These are phyloP conservation scores for Ormyrus rosae DNA, from an alignment of 2,888 invertebrate genomes.

Conservation along the genomic window DNA sequence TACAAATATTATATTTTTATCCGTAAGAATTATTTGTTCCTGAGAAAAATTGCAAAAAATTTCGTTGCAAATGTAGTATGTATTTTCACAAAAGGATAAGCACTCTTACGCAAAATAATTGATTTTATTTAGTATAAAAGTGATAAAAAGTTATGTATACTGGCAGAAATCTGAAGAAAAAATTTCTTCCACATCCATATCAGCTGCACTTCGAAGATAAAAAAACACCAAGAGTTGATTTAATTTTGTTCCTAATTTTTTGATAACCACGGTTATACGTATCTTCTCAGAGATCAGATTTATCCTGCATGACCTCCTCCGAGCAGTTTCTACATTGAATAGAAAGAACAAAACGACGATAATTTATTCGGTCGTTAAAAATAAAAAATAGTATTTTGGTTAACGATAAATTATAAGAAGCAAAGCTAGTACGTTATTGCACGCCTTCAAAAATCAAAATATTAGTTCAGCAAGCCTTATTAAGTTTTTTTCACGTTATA, in stretches of 20 bases:
- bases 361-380: constrained; percentile 25
- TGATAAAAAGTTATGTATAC: constrained; percentile 26
- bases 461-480: constrained; percentile 31
- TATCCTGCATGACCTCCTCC: constrained; percentile 69
- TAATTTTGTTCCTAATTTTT: constrained; percentile 24
- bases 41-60: constrained; percentile 21
- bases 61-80: constrained; percentile 15
- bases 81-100: constrained; percentile 2
- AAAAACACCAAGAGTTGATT: constrained; percentile 1
- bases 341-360: constrained; percentile 47
- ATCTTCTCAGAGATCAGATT: constrained; percentile 65
- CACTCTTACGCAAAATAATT: constrained; percentile 18
- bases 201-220: constrained; percentile 4
- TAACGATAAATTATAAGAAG: constrained; percentile 31
- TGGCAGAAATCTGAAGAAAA: constrained; percentile 25
- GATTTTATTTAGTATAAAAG: constrained; percentile 35
- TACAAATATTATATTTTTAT: constrained; percentile 17
- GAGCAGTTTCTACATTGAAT: constrained; percentile 69
- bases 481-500: background rate
- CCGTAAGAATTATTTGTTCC: constrained; percentile 31
- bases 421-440: constrained; percentile 38
- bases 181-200: constrained; percentile 11
- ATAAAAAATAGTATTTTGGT: constrained; percentile 4
- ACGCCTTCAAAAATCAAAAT: constrained; percentile 37
- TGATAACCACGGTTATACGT: constrained; percentile 2